Evolutionary conservation across 2,113 vertebrate species (phyloP).

Genomic region (Ariopsis seemanni): DNA sequence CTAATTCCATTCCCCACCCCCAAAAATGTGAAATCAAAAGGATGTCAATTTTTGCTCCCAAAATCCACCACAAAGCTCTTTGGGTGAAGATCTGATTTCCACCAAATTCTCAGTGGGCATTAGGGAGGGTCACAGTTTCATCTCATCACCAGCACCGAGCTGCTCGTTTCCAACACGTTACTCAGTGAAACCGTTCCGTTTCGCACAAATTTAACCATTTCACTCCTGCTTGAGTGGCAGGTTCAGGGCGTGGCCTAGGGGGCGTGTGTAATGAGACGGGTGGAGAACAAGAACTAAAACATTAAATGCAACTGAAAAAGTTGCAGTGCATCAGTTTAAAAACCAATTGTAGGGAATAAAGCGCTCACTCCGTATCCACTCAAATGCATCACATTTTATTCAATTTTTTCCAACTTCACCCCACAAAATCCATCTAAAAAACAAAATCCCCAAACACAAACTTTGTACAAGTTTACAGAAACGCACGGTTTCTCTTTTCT

Average conservation of each 20-base stretch:
- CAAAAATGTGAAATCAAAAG: too few species aligned
- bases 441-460: neutral
- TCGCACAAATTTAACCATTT: too few species aligned
- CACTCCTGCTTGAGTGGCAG: too few species aligned
- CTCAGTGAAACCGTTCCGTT: too few species aligned
- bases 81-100: neutral
- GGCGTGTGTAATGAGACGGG: too few species aligned
- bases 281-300: too few species aligned
- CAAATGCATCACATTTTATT: conserved; percentile 73
- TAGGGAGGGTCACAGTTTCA: neutral
- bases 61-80: neutral
- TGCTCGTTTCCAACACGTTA: too few species aligned
- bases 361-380: neutral
- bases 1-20: too few species aligned
- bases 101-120: too few species aligned
- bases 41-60: too few species aligned
- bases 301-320: too few species aligned
- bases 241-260: too few species aligned
- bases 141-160: neutral
- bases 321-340: neutral
- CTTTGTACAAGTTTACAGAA: conserved; percentile 95
- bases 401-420: conserved; percentile 59
- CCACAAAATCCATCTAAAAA: conserved; percentile 48
- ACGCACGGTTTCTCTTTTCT: conserved; percentile 70
- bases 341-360: neutral